These are phyloP conservation scores for Drosophila tanythrix DNA, from an alignment of 2,888 invertebrate genomes.

Conservation along the genomic window DNA sequence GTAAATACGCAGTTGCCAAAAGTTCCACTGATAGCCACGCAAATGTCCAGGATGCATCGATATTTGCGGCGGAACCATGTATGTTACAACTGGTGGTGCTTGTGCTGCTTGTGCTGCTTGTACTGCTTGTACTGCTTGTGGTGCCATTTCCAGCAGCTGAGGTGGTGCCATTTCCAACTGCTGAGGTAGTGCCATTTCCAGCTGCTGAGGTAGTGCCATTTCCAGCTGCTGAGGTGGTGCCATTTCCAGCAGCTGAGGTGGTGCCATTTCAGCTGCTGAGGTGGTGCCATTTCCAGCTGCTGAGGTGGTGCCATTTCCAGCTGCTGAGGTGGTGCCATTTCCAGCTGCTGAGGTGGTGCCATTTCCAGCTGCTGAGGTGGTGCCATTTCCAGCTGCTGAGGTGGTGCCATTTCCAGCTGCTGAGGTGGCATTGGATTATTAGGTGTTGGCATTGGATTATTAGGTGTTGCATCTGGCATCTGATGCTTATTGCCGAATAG, in stretches of 20 bases:
- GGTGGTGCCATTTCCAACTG: background rate
- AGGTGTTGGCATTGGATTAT: background rate
- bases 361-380: too few species aligned
- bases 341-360: background rate
- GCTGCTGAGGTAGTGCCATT: background rate
- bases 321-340: background rate
- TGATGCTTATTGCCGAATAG: background rate
- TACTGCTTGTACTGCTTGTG: too few species aligned
- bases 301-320: background rate
- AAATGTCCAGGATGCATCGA: background rate
- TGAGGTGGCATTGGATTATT: background rate
- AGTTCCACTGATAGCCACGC: background rate
- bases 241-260: too few species aligned
- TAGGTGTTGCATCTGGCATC: background rate
- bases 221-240: background rate
- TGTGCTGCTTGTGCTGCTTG: background rate
- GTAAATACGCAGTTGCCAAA: background rate
- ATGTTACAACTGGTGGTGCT: background rate
- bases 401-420: background rate
- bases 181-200: background rate
- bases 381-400: too few species aligned
- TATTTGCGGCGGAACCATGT: background rate
- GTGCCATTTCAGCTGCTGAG: too few species aligned
- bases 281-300: too few species aligned
- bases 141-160: background rate